Percentiles rank a stretch among this genome's conserved stretches.
Conservation (phyloP, 1,140 invertebrate species). For the Diplogasteroides magnus region DNA sequence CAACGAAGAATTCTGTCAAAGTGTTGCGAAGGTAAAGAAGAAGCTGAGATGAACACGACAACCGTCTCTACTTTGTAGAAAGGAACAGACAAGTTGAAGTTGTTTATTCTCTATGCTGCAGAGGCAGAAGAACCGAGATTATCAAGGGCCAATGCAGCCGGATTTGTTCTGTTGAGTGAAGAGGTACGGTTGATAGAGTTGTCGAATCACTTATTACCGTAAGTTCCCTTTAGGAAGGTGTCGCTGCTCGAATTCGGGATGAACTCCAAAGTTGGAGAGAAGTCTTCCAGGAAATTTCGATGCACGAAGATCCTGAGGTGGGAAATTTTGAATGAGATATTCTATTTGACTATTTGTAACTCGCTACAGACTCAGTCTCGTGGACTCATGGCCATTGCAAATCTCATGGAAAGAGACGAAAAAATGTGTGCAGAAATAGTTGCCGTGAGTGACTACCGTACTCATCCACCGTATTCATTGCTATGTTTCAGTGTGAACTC, state of each 20-base stretch:
- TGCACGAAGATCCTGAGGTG: slow-evolving; percentile 43
- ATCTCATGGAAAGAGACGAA: slow-evolving; percentile 45
- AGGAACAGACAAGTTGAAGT: slow-evolving; percentile 49
- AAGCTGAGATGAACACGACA: not conserved
- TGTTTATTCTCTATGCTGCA: slow-evolving; percentile 51
- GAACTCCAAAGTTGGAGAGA: slow-evolving; percentile 36
- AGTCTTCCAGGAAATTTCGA: slow-evolving; percentile 37
- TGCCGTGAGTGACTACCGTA: slow-evolving; percentile 30
- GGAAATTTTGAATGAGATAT: not conserved
- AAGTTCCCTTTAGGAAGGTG: slow-evolving; percentile 27
- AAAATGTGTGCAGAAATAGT: slow-evolving; percentile 48
- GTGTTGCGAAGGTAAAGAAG: slow-evolving; percentile 37
- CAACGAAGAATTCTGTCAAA: slow-evolving; percentile 49
- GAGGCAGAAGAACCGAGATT: slow-evolving; percentile 50
- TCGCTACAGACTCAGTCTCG: slow-evolving; percentile 35
- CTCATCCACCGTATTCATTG: slow-evolving; percentile 3
- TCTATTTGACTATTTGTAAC: not conserved
- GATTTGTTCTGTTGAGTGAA: slow-evolving; percentile 49
- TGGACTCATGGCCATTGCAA: slow-evolving; percentile 50
- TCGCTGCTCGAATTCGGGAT: slow-evolving; percentile 25
- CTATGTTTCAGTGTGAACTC: slow-evolving; percentile 44
- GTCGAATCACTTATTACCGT: no score
- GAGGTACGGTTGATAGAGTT: no score
- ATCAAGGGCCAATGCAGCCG: slow-evolving; percentile 41
- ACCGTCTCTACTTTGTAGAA: slow-evolving; percentile 23